Evolutionary conservation across 2,797 vertebrate genomes (phyloP).

Genomic region (Phalanger gymnotis): DNA sequence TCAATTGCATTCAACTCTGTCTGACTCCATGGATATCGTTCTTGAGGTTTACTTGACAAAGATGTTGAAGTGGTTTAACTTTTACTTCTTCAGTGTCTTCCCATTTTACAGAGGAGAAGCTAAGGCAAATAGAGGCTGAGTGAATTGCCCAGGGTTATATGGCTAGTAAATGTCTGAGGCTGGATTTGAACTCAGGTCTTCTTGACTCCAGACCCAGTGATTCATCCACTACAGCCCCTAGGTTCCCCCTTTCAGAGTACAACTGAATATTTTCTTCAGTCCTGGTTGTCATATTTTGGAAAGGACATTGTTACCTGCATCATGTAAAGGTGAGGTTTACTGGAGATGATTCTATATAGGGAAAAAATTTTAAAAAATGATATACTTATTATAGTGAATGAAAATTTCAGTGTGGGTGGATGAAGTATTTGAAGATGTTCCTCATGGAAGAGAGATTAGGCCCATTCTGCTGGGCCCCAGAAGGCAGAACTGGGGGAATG

Average conservation of each 20-base stretch:
- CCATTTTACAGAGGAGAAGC: too few relatives aligned
- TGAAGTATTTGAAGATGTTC: background rate
- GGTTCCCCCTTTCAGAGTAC: background rate
- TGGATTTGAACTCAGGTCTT: too few relatives aligned
- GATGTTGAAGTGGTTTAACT: too few relatives aligned
- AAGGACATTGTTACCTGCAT: background rate
- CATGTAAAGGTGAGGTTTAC: background rate
- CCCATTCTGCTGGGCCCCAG: background rate
- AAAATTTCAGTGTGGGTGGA: background rate
- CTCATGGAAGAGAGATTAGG: background rate
- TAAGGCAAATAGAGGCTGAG: too few relatives aligned
- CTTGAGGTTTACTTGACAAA: too few relatives aligned
- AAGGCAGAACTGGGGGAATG: background rate
- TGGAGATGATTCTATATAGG: background rate
- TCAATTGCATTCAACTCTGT: too few relatives aligned
- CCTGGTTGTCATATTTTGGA: background rate
- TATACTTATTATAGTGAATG: background rate
- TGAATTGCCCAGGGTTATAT: too few relatives aligned
- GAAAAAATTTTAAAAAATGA: background rate
- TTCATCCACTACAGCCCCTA: too few relatives aligned
- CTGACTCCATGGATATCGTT: too few relatives aligned
- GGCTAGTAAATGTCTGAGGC: too few relatives aligned
- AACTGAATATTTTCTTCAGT: background rate
- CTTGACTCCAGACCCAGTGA: too few relatives aligned
- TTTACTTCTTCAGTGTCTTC: too few relatives aligned